Evolutionary conservation across 1,140 invertebrate species (phyloP).

Genomic region (Thereuonema tuberculata): DNA sequence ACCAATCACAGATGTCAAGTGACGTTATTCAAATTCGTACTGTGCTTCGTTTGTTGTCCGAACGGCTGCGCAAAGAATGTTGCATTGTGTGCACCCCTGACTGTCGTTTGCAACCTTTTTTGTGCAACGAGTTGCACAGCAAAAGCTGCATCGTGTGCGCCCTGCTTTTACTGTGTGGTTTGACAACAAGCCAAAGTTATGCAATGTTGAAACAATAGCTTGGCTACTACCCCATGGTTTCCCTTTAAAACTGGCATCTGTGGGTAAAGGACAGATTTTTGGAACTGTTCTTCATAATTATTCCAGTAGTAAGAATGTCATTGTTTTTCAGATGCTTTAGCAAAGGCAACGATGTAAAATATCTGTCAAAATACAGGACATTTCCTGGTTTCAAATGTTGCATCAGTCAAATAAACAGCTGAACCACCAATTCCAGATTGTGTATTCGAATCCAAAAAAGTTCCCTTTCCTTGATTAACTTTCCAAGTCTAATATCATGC

Average conservation of each 20-base stretch:
- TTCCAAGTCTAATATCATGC: not conserved
- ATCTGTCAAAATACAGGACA: not conserved
- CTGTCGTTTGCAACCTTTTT: too few relatives aligned
- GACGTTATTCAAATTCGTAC: too few relatives aligned
- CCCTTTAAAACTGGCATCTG: not conserved
- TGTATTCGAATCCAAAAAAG: not conserved
- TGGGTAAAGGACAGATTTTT: not conserved
- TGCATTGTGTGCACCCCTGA: too few relatives aligned
- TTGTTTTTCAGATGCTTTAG: not conserved
- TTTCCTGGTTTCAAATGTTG: not conserved
- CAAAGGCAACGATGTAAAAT: not conserved
- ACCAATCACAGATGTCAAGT: too few relatives aligned
- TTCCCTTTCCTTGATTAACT: not conserved
- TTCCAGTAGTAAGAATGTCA: not conserved
- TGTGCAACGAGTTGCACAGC: too few relatives aligned
- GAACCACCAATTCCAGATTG: not conserved
- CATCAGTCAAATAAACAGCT: not conserved
- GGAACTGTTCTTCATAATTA: not conserved
- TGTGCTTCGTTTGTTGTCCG: too few relatives aligned
- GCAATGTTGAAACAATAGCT: not conserved
- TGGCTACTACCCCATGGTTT: not conserved
- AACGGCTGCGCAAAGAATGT: too few relatives aligned
- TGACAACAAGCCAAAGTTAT: too few relatives aligned
- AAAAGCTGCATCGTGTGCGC: too few relatives aligned
- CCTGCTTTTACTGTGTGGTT: too few relatives aligned